phyloP scores from a whole-genome alignment of 2,797 vertebrate genomes.

The Acropternis orthonyx region DNA sequence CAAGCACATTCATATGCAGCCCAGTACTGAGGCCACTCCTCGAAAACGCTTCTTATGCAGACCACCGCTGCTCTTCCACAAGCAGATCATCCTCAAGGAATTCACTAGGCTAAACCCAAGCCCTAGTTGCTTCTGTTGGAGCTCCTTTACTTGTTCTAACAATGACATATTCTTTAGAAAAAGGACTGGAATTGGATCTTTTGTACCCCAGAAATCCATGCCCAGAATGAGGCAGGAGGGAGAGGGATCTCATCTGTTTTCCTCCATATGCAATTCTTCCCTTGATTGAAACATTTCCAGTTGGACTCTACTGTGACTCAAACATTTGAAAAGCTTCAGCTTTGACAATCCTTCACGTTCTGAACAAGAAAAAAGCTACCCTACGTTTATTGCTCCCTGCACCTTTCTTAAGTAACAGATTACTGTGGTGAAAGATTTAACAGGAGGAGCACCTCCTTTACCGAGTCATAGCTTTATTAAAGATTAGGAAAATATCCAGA shows the following conservation, averaged over 20 bases:
- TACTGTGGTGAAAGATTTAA: not conserved
- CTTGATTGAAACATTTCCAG: conserved; percentile 5
- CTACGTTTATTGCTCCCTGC: not conserved
- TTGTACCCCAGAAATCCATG: not conserved
- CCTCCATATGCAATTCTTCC: not conserved
- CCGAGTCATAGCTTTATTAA: not conserved
- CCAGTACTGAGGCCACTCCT: not conserved
- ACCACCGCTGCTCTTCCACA: not conserved
- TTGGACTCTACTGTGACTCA: not conserved
- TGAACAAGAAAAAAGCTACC: not conserved
- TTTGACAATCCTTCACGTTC: not conserved
- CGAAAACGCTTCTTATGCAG: not conserved
- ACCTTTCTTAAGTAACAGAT: not conserved
- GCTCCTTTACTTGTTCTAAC: not conserved
- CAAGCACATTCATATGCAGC: not conserved
- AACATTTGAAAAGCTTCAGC: not conserved
- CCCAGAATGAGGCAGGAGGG: not conserved
- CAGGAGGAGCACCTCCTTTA: not conserved
- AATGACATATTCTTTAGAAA: not conserved
- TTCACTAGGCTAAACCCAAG: not conserved
- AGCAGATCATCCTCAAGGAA: not conserved
- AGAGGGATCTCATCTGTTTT: not conserved
- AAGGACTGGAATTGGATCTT: not conserved
- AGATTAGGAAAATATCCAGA: conserved; percentile 18
- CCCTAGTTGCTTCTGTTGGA: not conserved